Conservation (phyloP, 2,797 vertebrate species). For the Clarias laeviceps region DNA sequence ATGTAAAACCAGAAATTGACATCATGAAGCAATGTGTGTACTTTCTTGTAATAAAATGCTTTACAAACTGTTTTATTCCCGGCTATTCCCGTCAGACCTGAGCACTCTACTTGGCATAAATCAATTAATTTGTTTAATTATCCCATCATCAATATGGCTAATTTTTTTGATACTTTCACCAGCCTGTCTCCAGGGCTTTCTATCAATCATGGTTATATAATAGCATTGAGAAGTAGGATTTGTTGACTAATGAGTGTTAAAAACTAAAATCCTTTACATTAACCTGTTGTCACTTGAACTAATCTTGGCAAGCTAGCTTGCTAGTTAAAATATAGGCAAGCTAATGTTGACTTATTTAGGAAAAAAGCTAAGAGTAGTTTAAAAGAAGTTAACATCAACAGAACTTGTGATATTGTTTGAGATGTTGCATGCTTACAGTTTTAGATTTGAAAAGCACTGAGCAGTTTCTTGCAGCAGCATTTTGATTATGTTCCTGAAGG, state of each 20-base stretch:
- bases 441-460: no score
- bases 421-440: no score
- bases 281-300: no score
- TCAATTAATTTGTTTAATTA: constrained; percentile 37
- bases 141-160: constrained; percentile 33
- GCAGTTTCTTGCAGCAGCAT: no score
- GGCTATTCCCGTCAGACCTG: constrained; percentile 15
- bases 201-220: constrained; percentile 28
- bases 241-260: constrained; percentile 25
- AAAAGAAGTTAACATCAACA: no score
- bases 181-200: constrained; percentile 16
- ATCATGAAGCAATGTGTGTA: background rate
- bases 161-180: constrained; percentile 37
- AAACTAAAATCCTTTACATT: background rate
- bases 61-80: constrained; percentile 12
- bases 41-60: background rate
- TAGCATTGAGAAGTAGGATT: constrained; percentile 12
- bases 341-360: no score
- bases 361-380: no score
- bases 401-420: no score
- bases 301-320: no score
- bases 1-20: background rate
- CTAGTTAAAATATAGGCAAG: no score
- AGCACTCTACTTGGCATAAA: constrained; percentile 16
- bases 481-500: no score